These are phyloP conservation scores for Bellardia bayeri DNA, from an alignment of 2,888 invertebrate species.

Conservation along the genomic window DNA sequence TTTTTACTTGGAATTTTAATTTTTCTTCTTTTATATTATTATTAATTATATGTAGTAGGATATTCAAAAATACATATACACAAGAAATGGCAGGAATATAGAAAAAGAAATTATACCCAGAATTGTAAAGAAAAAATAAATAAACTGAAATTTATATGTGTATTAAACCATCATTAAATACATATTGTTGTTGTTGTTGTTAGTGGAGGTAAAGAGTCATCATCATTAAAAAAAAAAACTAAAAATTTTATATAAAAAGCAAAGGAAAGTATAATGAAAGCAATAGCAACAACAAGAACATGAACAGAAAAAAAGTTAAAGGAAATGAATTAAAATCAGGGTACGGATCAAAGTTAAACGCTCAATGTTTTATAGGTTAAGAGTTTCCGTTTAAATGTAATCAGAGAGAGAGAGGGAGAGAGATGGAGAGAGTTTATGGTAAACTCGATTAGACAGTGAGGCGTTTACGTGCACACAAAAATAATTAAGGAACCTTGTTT, in stretches of 20 bases:
- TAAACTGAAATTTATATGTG: constrained; percentile 56
- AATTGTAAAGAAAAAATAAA: constrained; percentile 36
- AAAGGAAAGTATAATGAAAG: constrained; percentile 64
- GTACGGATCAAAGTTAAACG: constrained; percentile 64
- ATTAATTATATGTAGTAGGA: constrained; percentile 5
- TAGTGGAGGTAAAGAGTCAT: constrained; percentile 71
- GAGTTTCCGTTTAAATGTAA: constrained; percentile 53
- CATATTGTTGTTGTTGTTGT: constrained; percentile 59
- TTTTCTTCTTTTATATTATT: constrained; percentile 32
- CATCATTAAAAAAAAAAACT: constrained; percentile 67
- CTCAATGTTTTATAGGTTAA: constrained; percentile 54
- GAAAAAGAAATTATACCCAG: constrained; percentile 46
- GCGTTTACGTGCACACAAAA: no score
- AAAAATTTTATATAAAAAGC: constrained; percentile 48
- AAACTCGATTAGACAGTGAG: not conserved
- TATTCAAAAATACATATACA: constrained; percentile 47
- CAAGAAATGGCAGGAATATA: constrained; percentile 31
- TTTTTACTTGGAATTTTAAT: constrained; percentile 62
- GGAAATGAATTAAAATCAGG: constrained; percentile 69
- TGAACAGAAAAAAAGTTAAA: constrained; percentile 38
- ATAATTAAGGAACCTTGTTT: no score
- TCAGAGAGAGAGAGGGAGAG: not conserved
- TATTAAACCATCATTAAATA: constrained; percentile 66
- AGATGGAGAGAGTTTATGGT: not conserved
- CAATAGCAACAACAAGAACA: constrained; percentile 47